Conservation (phyloP, 2,797 vertebrate genomes). For the Sebastes kiyomatsui region DNA sequence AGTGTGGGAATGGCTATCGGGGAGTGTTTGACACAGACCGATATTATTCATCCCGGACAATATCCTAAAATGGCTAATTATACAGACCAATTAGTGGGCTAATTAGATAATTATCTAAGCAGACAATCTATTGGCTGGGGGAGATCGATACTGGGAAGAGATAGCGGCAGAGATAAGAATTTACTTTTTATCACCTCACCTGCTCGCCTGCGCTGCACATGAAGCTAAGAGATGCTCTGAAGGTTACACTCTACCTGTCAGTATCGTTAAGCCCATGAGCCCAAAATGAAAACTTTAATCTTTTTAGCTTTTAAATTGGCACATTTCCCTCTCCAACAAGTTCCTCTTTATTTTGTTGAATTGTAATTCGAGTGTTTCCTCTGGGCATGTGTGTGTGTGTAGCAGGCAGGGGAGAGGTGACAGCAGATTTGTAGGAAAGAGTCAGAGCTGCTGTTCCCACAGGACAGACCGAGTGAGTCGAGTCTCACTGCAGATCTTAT, state of each 20-base stretch:
- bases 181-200: conserved; percentile 52
- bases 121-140: conserved; percentile 75
- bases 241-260: background rate
- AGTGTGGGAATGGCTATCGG: conserved; percentile 55
- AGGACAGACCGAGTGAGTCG: conserved; percentile 66
- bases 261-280: background rate
- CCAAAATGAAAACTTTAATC: background rate
- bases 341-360: conserved; percentile 2
- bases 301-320: background rate
- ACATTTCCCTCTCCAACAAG: conserved; percentile 12
- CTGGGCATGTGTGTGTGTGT: background rate
- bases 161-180: conserved; percentile 57
- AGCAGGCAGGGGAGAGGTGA: conserved; percentile 25
- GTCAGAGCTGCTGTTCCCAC: conserved; percentile 73
- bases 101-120: conserved; percentile 85
- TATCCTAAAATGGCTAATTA: conserved; percentile 87
- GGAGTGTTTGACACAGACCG: conserved; percentile 69
- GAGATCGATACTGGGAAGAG: conserved; percentile 73
- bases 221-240: background rate
- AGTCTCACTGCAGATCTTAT: conserved; percentile 77
- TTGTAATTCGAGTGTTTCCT: conserved; percentile 45
- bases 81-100: conserved; percentile 80
- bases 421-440: conserved; percentile 56
- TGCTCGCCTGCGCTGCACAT: conserved; percentile 21
- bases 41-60: conserved; percentile 82